phyloP scores from a whole-genome alignment of 2,113 vertebrate species.

The Gopherus evgoodei region DNA sequence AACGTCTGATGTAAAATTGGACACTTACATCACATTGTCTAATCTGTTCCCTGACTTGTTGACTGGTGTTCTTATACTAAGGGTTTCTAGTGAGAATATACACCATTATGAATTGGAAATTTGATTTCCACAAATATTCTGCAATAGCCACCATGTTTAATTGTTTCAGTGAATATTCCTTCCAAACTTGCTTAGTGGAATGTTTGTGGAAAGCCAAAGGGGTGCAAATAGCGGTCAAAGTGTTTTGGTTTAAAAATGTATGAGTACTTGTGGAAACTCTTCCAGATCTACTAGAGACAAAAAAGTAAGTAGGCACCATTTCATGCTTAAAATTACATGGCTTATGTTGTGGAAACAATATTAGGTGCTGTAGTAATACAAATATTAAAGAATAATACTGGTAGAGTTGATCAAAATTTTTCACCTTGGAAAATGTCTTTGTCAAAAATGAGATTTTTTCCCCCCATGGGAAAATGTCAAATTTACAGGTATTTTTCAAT shows the following conservation, averaged over 20 bases:
- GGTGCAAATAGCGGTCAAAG: not conserved
- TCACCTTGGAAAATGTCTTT: not conserved
- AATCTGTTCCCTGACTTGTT: not conserved
- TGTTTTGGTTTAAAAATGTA: not conserved
- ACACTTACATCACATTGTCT: accelerated
- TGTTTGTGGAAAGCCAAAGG: not conserved
- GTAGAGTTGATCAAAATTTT: not conserved
- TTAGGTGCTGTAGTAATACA: not conserved
- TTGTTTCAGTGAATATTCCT: not conserved
- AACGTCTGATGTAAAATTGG: not conserved
- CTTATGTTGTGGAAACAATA: not conserved
- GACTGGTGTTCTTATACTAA: not conserved
- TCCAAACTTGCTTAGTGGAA: not conserved
- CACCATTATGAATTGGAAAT: not conserved
- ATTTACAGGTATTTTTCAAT: no score
- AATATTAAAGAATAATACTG: not conserved
- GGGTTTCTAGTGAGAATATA: not conserved
- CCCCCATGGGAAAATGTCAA: not conserved
- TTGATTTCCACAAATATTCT: not conserved
- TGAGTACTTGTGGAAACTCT: not conserved
- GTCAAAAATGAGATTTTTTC: not conserved
- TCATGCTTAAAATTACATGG: not conserved
- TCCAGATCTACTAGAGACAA: not conserved
- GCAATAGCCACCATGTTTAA: not conserved
- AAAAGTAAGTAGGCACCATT: not conserved